Evolutionary conservation across 2,797 vertebrate genomes (phyloP), one percentile per base, ranked within the genome.

Genomic region (Sebastes kiyomatsui): DNA sequence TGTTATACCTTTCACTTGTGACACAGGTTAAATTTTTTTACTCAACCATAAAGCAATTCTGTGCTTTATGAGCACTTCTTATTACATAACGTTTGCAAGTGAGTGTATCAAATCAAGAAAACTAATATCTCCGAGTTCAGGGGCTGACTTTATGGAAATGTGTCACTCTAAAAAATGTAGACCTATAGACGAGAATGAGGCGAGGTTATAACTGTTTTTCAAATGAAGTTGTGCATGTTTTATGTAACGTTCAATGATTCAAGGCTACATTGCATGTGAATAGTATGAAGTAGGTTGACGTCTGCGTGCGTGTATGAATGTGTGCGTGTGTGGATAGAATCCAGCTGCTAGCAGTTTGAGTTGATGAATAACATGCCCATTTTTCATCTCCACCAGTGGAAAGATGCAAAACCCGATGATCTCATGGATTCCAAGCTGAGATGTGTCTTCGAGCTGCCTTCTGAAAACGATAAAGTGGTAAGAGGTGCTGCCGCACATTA

Each of bases 371-470:
- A 91, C 83, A 81, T 80, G 59, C 68, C 23, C 72, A 68, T 89
- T 88, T 93, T 85, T 92, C 84, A 56, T 95, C 84, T 94, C 88
- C 87, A 70, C 84, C 95, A 99, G 99, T 99, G 99, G 99, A 99
- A 98, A 97, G 99, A 99, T 81, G 98, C 97, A 33, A 99, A 99
- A 95, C 97, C 98, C 2, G 98, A 99, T 90, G 99, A 99, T 88
- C 97, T 99, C 92, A 99, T 99, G 99, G 99, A 99, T 94, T 99
- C 98, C 95, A 99, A 99, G 94, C 96, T 99, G 95, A 97, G 98
- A 98, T 99, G 99, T 60, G 97, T 99, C 88, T 99, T 99, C 84
- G 98, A 99, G 94, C 96, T 99, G 96, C 98, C 98, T 89, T 96
- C 96, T 25, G 98, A 99, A 96, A 99, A 98, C 77, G 97, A 99